Evolutionary conservation across 2,113 vertebrate genomes (phyloP).

Genomic region (Alosa alosa): DNA sequence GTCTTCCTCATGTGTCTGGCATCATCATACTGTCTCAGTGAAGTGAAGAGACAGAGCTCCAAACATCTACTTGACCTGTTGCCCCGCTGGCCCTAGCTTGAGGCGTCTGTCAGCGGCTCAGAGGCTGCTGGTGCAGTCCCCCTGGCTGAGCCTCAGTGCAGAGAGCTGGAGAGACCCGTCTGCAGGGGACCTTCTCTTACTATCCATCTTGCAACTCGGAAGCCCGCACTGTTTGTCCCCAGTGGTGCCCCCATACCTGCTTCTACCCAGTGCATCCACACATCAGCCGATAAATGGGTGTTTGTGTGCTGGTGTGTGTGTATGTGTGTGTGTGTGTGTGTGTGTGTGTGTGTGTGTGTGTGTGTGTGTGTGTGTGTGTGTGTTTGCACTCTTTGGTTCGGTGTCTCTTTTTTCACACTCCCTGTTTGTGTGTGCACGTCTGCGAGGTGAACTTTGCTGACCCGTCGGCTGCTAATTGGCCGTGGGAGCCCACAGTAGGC

Average conservation of each 20-base stretch:
- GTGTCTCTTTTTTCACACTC: conserved; percentile 49
- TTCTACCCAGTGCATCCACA: conserved; percentile 67
- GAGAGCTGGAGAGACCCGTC: conserved; percentile 33
- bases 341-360: background rate
- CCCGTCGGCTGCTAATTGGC: conserved; percentile 58
- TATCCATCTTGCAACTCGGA: conserved; percentile 62
- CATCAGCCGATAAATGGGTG: conserved; percentile 66
- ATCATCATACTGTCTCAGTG: background rate
- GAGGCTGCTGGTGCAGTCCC: background rate
- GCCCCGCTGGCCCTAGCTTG: background rate
- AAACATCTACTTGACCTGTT: background rate
- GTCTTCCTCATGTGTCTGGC: background rate
- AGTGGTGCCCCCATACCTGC: conserved; percentile 65
- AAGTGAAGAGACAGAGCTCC: background rate
- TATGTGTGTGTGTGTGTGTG: background rate
- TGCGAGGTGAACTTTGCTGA: conserved; percentile 40
- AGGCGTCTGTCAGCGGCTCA: background rate
- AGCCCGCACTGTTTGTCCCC: conserved; percentile 68
- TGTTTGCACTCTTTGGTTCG: background rate
- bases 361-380: background rate
- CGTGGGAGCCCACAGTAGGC: conserved; percentile 19
- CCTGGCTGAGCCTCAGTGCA: background rate
- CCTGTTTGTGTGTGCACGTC: background rate
- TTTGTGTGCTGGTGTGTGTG: background rate
- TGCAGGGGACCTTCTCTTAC: conserved; percentile 29